Evolutionary conservation across 2,888 invertebrate genomes (phyloP).

Genomic region (Parthenolecanium corni): DNA sequence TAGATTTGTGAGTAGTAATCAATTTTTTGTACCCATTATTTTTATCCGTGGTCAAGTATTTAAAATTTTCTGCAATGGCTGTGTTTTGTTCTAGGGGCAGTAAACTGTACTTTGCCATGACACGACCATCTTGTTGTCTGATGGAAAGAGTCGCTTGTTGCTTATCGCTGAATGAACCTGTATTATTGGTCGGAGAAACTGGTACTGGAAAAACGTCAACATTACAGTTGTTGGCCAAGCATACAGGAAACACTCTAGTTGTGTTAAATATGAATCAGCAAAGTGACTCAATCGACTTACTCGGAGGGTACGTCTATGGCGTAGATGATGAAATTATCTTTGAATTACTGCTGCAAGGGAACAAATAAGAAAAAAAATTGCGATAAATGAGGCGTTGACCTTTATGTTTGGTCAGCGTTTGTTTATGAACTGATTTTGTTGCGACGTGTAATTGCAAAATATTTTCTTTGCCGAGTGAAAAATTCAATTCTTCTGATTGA

Average conservation of each 20-base stretch:
- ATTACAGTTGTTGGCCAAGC: conserved; percentile 78
- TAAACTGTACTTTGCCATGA: conserved; percentile 58
- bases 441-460: no score
- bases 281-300: conserved; percentile 88
- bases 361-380: background rate
- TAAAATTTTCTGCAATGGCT: no score
- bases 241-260: conserved; percentile 69
- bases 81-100: conserved; percentile 6
- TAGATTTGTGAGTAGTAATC: background rate
- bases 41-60: no score
- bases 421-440: background rate
- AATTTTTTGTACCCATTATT: background rate
- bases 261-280: conserved; percentile 99
- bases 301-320: conserved; percentile 62
- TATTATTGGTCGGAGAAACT: conserved; percentile 92
- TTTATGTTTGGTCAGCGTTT: no score
- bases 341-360: background rate
- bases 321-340: background rate
- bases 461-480: no score
- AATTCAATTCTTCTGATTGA: no score
- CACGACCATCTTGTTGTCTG: conserved; percentile 64
- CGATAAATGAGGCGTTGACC: background rate
- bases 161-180: conserved; percentile 71
- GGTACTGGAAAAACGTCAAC: conserved; percentile 97
- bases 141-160: conserved; percentile 82